Percentiles rank a stretch among this genome's conserved stretches.
These are phyloP conservation scores for Erinaceus europaeus DNA, from an alignment of 2,113 vertebrate genomes.

Conservation along the genomic window DNA sequence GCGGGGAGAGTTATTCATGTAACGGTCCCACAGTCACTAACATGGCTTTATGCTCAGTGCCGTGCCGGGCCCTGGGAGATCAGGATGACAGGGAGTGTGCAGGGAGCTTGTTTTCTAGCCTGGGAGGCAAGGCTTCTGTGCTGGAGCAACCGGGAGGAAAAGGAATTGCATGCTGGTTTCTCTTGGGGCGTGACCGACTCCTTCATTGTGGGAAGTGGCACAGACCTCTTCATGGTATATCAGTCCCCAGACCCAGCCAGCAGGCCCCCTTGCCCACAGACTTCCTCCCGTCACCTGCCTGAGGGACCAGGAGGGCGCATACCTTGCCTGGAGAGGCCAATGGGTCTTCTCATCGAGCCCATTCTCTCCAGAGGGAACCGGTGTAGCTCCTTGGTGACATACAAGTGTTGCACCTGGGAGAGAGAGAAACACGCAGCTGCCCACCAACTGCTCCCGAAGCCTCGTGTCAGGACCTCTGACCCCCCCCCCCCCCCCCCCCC, in stretches of 20 bases:
- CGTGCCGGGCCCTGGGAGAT: neutral
- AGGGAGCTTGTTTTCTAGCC: neutral
- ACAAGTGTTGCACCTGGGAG: slow-evolving; percentile 91
- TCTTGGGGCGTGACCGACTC: too few species aligned
- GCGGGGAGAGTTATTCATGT: neutral
- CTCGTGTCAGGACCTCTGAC: neutral
- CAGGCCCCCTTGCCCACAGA: too few species aligned
- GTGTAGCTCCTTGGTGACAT: slow-evolving; percentile 89
- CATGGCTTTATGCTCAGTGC: accelerated
- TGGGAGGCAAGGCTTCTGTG: neutral
- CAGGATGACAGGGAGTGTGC: neutral
- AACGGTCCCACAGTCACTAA: neutral
- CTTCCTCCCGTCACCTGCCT: neutral
- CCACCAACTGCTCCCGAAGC: neutral
- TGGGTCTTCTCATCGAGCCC: slow-evolving; percentile 89
- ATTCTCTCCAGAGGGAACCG: slow-evolving; percentile 87
- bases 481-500: too few species aligned
- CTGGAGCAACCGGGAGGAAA: neutral
- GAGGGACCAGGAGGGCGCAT: neutral
- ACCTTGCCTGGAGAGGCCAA: slow-evolving; percentile 90
- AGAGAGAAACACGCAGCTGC: neutral
- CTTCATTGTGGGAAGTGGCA: accelerated
- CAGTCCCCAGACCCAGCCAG: neutral
- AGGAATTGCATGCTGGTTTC: too few species aligned
- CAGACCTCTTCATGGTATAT: neutral